phyloP scores from a whole-genome alignment of 2,113 vertebrate species.

The Ammodytes marinus region DNA sequence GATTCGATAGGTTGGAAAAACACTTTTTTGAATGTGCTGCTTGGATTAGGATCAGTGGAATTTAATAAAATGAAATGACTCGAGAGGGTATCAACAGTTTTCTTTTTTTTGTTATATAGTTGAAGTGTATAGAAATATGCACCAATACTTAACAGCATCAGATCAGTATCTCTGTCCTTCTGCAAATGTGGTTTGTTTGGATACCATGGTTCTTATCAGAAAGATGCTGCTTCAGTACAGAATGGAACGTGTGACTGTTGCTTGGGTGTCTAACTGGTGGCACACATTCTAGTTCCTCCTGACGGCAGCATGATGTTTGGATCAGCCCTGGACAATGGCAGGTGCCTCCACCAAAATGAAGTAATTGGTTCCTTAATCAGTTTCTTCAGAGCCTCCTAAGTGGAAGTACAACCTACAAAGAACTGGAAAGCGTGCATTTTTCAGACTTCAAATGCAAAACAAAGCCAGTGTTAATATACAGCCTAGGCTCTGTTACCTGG shows the following conservation, averaged over 20 bases:
- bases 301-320: background rate
- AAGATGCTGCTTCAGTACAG: background rate
- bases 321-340: background rate
- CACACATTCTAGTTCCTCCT: conserved; percentile 9
- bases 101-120: background rate
- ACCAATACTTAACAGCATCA: background rate
- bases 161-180: background rate
- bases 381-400: background rate
- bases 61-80: background rate
- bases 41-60: background rate
- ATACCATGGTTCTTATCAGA: background rate
- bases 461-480: no score
- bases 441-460: background rate
- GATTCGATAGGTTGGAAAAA: background rate
- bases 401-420: background rate
- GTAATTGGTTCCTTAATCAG: background rate
- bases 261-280: background rate
- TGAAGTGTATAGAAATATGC: background rate
- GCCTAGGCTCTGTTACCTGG: no score
- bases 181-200: background rate
- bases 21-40: background rate
- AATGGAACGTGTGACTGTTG: background rate
- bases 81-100: background rate
- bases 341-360: background rate
- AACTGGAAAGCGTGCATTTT: background rate